Percentiles rank a stretch among this genome's conserved stretches.
phyloP scores from a whole-genome alignment of 2,797 vertebrate species.

The Zalophus californianus region DNA sequence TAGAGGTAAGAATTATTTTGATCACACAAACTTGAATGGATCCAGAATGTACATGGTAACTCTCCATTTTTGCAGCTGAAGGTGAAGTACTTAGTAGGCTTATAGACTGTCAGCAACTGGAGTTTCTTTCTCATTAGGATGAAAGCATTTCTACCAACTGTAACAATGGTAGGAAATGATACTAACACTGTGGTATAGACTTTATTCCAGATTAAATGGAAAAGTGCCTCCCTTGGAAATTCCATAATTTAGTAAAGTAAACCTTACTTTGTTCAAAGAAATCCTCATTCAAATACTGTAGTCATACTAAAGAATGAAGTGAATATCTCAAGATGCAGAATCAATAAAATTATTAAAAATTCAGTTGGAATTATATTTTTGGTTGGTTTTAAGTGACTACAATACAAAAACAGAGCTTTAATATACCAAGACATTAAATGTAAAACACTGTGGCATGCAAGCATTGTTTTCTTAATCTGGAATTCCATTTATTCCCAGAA shows the following conservation, averaged over 20 bases:
- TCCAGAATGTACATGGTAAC: background rate
- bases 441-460: background rate
- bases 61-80: background rate
- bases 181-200: background rate
- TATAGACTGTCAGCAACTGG: background rate
- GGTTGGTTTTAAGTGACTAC: background rate
- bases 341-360: constrained; percentile 31
- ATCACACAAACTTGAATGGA: background rate
- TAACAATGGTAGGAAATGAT: background rate
- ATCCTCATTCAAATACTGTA: background rate
- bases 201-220: background rate
- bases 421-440: background rate
- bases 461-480: background rate
- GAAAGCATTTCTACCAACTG: background rate
- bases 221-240: background rate
- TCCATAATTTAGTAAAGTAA: background rate
- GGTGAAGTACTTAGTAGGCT: background rate
- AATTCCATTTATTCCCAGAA: background rate
- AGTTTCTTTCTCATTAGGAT: constrained; percentile 29
- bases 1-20: constrained; percentile 5
- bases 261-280: background rate
- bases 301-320: background rate
- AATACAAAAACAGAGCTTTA: background rate
- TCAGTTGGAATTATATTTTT: background rate
- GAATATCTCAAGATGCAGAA: background rate